These are phyloP conservation scores for Sialis fuliginosa DNA, from an alignment of 2,888 invertebrate species.

Conservation along the genomic window DNA sequence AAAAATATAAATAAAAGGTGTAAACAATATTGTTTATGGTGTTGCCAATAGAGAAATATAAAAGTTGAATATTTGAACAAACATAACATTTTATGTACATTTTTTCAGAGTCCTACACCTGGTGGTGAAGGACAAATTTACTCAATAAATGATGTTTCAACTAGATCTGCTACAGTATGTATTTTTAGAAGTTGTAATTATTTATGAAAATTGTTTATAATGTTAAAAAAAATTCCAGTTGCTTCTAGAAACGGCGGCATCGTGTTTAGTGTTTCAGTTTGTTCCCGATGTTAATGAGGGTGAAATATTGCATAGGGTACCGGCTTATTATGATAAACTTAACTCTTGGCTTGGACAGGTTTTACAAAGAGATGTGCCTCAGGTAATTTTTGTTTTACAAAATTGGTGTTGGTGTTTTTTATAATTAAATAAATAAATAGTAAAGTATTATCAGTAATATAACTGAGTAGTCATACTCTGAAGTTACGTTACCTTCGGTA, in stretches of 20 bases:
- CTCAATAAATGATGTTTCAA: constrained; percentile 39
- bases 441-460: too few relatives aligned
- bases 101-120: constrained; percentile 55
- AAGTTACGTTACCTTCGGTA: background rate
- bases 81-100: background rate
- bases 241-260: constrained; percentile 58
- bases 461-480: background rate
- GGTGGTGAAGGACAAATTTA: constrained; percentile 53
- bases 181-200: background rate
- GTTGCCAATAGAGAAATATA: too few relatives aligned
- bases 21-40: too few relatives aligned
- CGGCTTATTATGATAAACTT: constrained; percentile 66
- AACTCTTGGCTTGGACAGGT: constrained; percentile 88
- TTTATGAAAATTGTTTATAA: background rate
- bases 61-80: background rate
- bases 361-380: constrained; percentile 67
- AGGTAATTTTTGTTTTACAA: constrained; percentile 25
- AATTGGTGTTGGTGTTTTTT: background rate
- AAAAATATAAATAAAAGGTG: too few relatives aligned
- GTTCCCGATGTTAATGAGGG: constrained; percentile 37
- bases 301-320: constrained; percentile 29
- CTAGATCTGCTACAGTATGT: constrained; percentile 39
- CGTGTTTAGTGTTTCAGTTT: constrained; percentile 80
- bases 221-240: constrained; percentile 24
- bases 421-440: constrained; percentile 28